phyloP scores from a whole-genome alignment of 2,797 vertebrate species.

The Cuculus canorus region DNA sequence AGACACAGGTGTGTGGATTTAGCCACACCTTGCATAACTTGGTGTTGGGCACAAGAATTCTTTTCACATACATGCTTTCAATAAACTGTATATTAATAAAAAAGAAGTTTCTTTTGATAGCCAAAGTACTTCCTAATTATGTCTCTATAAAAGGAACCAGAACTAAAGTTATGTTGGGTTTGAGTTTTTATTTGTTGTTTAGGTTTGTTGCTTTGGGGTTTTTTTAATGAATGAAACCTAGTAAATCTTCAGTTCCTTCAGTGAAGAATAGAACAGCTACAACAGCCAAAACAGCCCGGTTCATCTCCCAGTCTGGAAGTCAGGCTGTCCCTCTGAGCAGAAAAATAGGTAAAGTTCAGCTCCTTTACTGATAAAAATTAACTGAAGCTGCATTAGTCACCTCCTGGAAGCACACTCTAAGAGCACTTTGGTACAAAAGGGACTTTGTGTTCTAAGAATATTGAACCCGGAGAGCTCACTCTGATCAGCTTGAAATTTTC shows the following conservation, averaged over 20 bases:
- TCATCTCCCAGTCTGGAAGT: neutral
- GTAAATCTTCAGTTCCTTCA: neutral
- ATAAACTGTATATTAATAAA: neutral
- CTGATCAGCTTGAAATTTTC: neutral
- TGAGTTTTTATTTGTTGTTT: too few species aligned
- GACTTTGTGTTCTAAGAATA: neutral
- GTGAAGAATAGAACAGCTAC: neutral
- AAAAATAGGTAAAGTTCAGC: neutral
- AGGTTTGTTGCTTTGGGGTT: too few species aligned
- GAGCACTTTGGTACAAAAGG: neutral
- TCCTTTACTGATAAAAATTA: neutral
- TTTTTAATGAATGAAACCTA: neutral
- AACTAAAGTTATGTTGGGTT: too few species aligned
- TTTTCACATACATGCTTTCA: neutral
- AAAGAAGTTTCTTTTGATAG: neutral
- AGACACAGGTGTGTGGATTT: neutral
- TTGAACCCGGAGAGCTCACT: neutral
- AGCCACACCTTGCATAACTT: neutral
- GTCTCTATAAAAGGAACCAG: neutral
- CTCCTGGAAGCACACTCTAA: neutral
- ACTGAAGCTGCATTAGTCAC: constrained; percentile 3
- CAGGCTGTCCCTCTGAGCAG: neutral
- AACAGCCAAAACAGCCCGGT: neutral
- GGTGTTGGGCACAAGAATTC: neutral
- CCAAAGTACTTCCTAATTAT: neutral